phyloP scores from a whole-genome alignment of 2,797 vertebrate species.

The Argentina silus region DNA sequence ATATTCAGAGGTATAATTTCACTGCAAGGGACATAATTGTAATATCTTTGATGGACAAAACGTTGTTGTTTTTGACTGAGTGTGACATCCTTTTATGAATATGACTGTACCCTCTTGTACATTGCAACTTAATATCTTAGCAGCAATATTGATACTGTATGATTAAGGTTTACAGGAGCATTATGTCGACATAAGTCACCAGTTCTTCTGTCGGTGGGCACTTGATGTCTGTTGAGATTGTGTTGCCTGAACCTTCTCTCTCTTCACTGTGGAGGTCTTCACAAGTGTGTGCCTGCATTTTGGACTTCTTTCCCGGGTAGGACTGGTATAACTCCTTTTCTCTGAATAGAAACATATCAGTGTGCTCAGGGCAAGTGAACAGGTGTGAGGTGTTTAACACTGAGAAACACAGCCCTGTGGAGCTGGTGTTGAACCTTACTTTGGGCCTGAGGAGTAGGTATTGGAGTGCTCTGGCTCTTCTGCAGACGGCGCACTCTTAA shows the following conservation, averaged over 20 bases:
- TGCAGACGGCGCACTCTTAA: constrained; percentile 43
- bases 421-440: constrained; percentile 32
- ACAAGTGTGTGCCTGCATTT: constrained; percentile 14
- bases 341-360: constrained; percentile 36
- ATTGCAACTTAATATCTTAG: too few relatives aligned
- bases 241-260: constrained; percentile 14
- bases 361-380: neutral
- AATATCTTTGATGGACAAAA: neutral
- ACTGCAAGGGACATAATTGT: neutral
- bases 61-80: too few relatives aligned
- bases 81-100: too few relatives aligned
- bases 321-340: constrained; percentile 51
- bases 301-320: constrained; percentile 25
- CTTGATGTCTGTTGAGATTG: constrained; percentile 18
- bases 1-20: neutral
- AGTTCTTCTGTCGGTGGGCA: constrained; percentile 34
- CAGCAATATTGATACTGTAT: too few relatives aligned
- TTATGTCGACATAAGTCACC: constrained; percentile 23
- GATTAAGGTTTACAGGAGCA: too few relatives aligned
- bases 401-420: neutral
- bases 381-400: neutral
- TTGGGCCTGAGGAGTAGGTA: constrained; percentile 16
- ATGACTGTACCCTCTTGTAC: too few relatives aligned
- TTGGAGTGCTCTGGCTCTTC: constrained; percentile 17
- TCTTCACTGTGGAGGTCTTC: constrained; percentile 11